A percentile compares a stretch with the other conserved stretches of the same genome.
These are phyloP conservation scores for Antheraea pernyi DNA, from an alignment of 1,140 invertebrate species.

Conservation along the genomic window DNA sequence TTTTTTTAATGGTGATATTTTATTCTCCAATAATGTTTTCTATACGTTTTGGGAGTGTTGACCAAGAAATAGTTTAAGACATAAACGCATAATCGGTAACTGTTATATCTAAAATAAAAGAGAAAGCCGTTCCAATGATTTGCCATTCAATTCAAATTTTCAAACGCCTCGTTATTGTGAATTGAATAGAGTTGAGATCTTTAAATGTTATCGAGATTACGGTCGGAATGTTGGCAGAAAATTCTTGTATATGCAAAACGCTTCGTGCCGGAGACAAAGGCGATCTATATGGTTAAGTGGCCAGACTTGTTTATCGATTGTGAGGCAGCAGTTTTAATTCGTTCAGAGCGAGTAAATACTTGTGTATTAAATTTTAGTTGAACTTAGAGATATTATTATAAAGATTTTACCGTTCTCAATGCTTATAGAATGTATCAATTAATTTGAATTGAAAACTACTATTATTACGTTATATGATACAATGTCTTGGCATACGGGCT, in stretches of 20 bases:
- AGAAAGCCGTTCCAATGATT: neutral
- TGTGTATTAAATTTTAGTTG: neutral
- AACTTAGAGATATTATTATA: too few species aligned
- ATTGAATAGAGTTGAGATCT: neutral
- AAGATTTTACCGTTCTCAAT: too few species aligned
- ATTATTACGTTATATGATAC: too few species aligned
- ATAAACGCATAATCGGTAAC: neutral
- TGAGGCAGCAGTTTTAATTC: neutral
- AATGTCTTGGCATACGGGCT: too few species aligned
- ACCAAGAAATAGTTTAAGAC: neutral
- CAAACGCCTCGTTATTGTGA: neutral
- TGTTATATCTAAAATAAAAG: neutral
- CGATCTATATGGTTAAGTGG: neutral
- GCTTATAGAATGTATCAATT: too few species aligned
- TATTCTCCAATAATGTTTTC: too few species aligned
- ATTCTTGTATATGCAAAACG: neutral
- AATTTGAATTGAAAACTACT: too few species aligned
- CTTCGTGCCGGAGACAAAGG: neutral
- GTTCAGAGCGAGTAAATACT: neutral
- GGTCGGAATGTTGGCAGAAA: neutral
- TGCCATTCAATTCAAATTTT: conserved; percentile 1
- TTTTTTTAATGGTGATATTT: too few species aligned
- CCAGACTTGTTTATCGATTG: neutral
- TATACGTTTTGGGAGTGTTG: neutral
- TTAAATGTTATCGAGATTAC: neutral